Conservation (phyloP, 2,888 invertebrate species). For the Stenchaetothrips biformis region DNA sequence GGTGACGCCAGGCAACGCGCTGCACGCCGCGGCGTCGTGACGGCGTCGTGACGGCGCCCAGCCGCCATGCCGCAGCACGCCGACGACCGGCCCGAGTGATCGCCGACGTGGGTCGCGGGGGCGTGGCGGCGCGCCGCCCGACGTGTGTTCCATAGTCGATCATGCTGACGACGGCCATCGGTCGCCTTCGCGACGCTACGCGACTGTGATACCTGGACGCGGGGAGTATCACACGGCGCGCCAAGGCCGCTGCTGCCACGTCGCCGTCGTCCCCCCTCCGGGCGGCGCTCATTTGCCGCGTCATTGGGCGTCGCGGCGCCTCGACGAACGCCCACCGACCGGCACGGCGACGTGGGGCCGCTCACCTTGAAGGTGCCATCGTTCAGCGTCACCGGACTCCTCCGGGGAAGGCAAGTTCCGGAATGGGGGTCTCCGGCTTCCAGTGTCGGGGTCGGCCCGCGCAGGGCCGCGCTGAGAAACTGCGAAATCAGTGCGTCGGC, state of each 20-base stretch:
- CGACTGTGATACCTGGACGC: no score
- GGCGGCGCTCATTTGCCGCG: constrained; percentile 2
- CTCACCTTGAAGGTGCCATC: constrained; percentile 10
- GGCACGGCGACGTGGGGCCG: not conserved
- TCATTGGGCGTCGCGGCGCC: constrained; percentile 8
- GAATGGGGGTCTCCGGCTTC: no score
- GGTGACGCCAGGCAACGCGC: not conserved
- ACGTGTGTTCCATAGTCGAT: constrained; percentile 1
- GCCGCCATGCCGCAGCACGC: not conserved
- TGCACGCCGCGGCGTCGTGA: not conserved
- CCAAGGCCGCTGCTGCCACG: no score
- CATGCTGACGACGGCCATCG: constrained; percentile 19
- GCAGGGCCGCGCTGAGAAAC: no score
- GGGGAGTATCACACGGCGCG: no score
- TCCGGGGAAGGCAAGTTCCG: no score
- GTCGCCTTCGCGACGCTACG: not conserved
- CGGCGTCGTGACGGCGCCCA: not conserved
- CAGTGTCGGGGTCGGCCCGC: no score
- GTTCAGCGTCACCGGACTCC: constrained; percentile 7
- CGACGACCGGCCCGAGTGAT: not conserved
- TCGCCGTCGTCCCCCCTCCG: not conserved
- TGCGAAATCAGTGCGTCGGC: no score
- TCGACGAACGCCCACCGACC: not conserved
- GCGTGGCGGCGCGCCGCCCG: not conserved
- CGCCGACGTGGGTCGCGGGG: not conserved